Evolutionary conservation across 2,888 invertebrate species (phyloP).

Genomic region (Dicycla oo): DNA sequence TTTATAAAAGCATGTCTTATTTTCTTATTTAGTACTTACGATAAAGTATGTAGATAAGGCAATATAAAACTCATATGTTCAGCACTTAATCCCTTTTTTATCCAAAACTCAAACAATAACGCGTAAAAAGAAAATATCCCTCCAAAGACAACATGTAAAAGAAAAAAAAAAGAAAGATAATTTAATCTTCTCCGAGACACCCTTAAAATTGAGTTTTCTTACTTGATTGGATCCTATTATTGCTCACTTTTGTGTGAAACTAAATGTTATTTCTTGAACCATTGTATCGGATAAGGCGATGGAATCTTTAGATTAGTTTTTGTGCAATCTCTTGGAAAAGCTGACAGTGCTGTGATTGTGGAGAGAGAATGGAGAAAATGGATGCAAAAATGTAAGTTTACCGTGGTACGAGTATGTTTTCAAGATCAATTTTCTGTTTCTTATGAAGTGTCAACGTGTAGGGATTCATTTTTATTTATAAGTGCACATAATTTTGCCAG

Average conservation of each 20-base stretch:
- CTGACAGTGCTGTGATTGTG: slow-evolving; percentile 32
- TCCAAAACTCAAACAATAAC: slow-evolving; percentile 16
- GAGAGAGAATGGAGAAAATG: slow-evolving; percentile 16
- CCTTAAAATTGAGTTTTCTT: slow-evolving; percentile 56
- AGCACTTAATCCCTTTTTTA: slow-evolving; percentile 5
- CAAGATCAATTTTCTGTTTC: slow-evolving; percentile 2
- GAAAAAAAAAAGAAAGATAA: slow-evolving; percentile 33
- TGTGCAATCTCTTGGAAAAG: slow-evolving; percentile 36
- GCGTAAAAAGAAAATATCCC: slow-evolving; percentile 14
- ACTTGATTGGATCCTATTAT: slow-evolving; percentile 56
- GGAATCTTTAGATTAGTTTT: slow-evolving; percentile 54
- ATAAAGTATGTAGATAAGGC: not conserved
- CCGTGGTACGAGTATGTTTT: not conserved
- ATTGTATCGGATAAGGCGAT: slow-evolving; percentile 39
- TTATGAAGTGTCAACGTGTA: too few relatives aligned
- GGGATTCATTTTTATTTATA: too few relatives aligned
- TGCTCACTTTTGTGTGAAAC: slow-evolving; percentile 48
- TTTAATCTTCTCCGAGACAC: slow-evolving; percentile 53
- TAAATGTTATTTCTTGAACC: slow-evolving; percentile 49
- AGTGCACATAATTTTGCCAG: too few relatives aligned
- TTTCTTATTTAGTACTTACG: too few relatives aligned
- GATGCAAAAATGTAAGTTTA: slow-evolving; percentile 17
- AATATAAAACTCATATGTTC: not conserved
- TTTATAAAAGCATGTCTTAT: not conserved
- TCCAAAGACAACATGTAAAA: slow-evolving; percentile 6